These are phyloP conservation scores for Pandemis heparana DNA, from an alignment of 2,888 invertebrate genomes.

Conservation along the genomic window DNA sequence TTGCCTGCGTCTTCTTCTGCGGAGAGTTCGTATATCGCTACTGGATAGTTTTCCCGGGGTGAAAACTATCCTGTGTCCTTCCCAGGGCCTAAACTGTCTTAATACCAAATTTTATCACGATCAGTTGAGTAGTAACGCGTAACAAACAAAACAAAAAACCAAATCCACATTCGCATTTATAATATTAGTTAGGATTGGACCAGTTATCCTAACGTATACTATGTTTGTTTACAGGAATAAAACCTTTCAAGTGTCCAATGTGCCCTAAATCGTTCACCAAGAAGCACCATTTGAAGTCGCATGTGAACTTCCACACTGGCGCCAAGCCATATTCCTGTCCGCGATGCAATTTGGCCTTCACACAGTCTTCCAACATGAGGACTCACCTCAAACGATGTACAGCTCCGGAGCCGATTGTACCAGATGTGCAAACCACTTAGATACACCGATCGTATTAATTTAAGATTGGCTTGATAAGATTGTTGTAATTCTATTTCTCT, in stretches of 20 bases:
- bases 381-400: constrained; percentile 93
- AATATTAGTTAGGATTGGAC: no score
- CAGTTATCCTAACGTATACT: background rate
- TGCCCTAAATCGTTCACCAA: constrained; percentile 93
- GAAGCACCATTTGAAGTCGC: constrained; percentile 94
- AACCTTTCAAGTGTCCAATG: constrained; percentile 89
- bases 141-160: no score
- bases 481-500: no score
- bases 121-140: no score
- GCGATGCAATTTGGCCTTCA: constrained; percentile 90
- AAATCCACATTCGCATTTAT: no score
- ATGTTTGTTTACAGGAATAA: constrained; percentile 85
- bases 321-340: constrained; percentile 90
- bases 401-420: constrained; percentile 49
- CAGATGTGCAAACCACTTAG: background rate
- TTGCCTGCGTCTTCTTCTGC: no score
- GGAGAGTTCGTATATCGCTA: no score
- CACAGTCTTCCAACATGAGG: constrained; percentile 95
- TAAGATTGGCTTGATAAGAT: no score
- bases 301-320: constrained; percentile 94
- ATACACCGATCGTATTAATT: background rate
- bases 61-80: no score
- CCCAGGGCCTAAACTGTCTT: no score
- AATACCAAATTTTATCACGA: no score
- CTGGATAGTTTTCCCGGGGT: no score